A percentile compares a stretch with the other conserved stretches of the same genome.
phyloP scores from a whole-genome alignment of 2,113 vertebrate species.

The Plestiodon gilberti region DNA sequence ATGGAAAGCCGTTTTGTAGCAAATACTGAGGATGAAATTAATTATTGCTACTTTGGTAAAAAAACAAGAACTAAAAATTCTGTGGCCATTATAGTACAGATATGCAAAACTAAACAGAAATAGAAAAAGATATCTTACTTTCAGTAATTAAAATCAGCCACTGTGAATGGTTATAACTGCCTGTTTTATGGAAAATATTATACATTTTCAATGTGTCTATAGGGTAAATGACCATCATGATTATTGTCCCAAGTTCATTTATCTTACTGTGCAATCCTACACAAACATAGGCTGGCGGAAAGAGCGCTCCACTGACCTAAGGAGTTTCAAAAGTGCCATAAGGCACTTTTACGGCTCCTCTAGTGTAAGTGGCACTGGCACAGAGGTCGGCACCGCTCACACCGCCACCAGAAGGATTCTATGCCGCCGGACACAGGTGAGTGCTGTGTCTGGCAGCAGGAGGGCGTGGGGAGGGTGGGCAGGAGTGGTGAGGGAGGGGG shows the following conservation, averaged over 20 bases:
- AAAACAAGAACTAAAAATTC: neutral
- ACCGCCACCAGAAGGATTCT: too few species aligned
- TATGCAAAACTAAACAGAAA: neutral
- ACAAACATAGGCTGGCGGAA: too few species aligned
- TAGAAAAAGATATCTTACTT: neutral
- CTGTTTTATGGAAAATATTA: neutral
- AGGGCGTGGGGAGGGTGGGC: too few species aligned
- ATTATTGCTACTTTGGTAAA: neutral
- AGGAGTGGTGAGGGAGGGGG: too few species aligned
- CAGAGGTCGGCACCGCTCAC: too few species aligned
- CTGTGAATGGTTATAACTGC: neutral
- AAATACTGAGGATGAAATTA: neutral
- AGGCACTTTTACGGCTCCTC: too few species aligned
- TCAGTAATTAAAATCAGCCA: neutral
- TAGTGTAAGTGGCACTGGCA: too few species aligned
- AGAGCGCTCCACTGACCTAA: too few species aligned
- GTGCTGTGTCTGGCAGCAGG: too few species aligned
- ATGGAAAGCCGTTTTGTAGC: conserved; percentile 8
- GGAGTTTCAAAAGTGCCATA: too few species aligned
- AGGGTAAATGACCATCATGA: neutral
- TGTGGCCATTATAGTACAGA: conserved; percentile 4
- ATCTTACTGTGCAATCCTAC: too few species aligned
- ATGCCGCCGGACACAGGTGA: too few species aligned
- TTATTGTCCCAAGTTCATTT: neutral
- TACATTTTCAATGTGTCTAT: neutral